A percentile compares a stretch with the other conserved stretches of the same genome.
phyloP scores from a whole-genome alignment of 2,113 vertebrate species.

The Mesocricetus auratus region DNA sequence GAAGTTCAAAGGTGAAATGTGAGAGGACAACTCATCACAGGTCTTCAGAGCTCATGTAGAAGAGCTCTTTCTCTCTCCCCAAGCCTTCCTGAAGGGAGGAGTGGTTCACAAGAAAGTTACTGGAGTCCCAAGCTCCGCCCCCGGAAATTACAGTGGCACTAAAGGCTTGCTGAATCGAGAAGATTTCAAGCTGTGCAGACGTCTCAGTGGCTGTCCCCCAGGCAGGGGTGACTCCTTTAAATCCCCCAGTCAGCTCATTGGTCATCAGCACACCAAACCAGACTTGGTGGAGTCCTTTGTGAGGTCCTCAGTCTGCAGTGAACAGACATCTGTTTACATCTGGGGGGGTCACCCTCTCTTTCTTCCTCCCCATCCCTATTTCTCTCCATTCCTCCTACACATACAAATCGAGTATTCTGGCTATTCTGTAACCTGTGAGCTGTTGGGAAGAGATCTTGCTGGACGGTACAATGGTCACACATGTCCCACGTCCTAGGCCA shows the following conservation, averaged over 20 bases:
- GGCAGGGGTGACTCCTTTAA: neutral
- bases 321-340: neutral
- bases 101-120: neutral
- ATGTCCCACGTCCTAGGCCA: neutral
- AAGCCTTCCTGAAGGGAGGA: neutral
- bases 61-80: neutral
- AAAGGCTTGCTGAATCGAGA: neutral
- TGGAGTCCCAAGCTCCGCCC: no score
- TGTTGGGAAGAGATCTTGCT: neutral
- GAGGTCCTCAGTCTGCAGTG: neutral
- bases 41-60: neutral
- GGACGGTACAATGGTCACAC: neutral
- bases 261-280: neutral
- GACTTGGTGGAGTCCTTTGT: neutral
- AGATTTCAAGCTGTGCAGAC: neutral
- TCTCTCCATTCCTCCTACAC: accelerated
- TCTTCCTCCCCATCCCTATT: no score
- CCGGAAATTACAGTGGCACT: neutral
- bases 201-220: neutral
- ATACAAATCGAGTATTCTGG: accelerated
- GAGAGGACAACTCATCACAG: accelerated
- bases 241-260: neutral
- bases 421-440: neutral
- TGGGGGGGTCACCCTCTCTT: neutral
- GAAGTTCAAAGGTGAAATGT: neutral